phyloP scores from a whole-genome alignment of 2,888 invertebrate species.

The Pterostichus madidus region DNA sequence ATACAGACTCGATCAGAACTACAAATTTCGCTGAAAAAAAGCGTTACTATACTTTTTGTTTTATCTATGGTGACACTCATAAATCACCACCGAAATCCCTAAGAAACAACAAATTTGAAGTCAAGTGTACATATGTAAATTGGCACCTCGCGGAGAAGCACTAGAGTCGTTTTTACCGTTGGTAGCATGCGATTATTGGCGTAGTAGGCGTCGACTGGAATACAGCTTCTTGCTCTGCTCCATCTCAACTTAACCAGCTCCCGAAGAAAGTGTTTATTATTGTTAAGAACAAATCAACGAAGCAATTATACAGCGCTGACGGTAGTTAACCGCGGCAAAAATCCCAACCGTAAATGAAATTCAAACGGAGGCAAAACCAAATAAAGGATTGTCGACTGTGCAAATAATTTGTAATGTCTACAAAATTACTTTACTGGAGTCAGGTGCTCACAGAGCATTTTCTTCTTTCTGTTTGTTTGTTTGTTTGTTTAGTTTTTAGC shows the following conservation, averaged over 20 bases:
- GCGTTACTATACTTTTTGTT: no score
- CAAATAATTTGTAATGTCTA: constrained; percentile 43
- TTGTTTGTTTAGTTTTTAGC: neutral
- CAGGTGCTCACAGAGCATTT: constrained; percentile 21
- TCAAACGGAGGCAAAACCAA: constrained; percentile 4
- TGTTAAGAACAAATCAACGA: constrained; percentile 63
- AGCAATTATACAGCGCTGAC: constrained; percentile 58
- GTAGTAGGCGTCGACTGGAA: constrained; percentile 56
- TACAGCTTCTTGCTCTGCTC: neutral
- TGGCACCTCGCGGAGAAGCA: constrained; percentile 4
- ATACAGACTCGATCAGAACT: no score
- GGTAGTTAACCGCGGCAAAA: constrained; percentile 36
- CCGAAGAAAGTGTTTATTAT: constrained; percentile 66
- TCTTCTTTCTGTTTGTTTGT: constrained; percentile 4
- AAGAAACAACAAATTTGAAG: constrained; percentile 5
- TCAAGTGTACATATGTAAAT: constrained; percentile 48
- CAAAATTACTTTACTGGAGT: constrained; percentile 33
- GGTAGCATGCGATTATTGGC: constrained; percentile 41
- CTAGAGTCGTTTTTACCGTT: constrained; percentile 13
- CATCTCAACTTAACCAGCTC: constrained; percentile 15
- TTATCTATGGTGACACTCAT: no score
- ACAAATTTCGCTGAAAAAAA: no score
- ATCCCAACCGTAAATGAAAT: constrained; percentile 43
- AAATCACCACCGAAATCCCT: no score
- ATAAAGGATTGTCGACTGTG: neutral